A percentile compares a stretch with the other conserved stretches of the same genome.
phyloP scores from a whole-genome alignment of 2,113 vertebrate species.

The Paracanthobrama guichenoti region DNA sequence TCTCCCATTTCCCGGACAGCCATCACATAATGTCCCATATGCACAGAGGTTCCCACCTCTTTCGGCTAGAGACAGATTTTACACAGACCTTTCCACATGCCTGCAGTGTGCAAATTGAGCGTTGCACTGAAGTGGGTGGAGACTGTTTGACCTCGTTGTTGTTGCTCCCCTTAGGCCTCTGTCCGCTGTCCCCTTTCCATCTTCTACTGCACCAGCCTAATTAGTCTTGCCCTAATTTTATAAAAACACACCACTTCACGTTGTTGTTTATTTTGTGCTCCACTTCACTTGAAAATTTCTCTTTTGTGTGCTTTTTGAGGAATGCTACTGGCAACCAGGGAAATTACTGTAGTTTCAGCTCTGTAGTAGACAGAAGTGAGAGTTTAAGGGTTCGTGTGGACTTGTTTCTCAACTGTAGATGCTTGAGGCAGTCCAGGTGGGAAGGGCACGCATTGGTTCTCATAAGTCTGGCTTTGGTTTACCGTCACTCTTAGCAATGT shows the following conservation, averaged over 20 bases:
- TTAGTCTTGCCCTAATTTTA: slow-evolving; percentile 79
- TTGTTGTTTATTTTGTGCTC: slow-evolving; percentile 51
- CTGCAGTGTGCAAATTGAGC: slow-evolving; percentile 66
- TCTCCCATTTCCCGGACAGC: background rate
- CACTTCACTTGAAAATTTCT: slow-evolving; percentile 3
- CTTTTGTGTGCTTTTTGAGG: background rate
- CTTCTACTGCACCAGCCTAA: slow-evolving; percentile 69
- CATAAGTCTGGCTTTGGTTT: slow-evolving; percentile 9
- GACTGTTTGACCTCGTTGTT: slow-evolving; percentile 73
- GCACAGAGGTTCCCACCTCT: slow-evolving; percentile 1
- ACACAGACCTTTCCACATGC: slow-evolving; percentile 1
- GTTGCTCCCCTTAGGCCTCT: slow-evolving; percentile 68
- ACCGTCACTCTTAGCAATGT: background rate
- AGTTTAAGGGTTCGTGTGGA: background rate
- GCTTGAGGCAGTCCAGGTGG: background rate
- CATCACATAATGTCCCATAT: background rate
- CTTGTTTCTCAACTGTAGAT: background rate
- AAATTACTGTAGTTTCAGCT: slow-evolving; percentile 3
- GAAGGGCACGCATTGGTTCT: background rate
- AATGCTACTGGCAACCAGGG: background rate
- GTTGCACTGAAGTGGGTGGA: slow-evolving; percentile 60
- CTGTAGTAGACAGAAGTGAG: slow-evolving; percentile 17
- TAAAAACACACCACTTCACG: slow-evolving; percentile 58
- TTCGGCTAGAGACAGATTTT: background rate
- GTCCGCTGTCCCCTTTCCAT: slow-evolving; percentile 68